These are phyloP conservation scores for Frankliniella intonsa DNA, from an alignment of 2,888 invertebrate genomes.

Conservation along the genomic window DNA sequence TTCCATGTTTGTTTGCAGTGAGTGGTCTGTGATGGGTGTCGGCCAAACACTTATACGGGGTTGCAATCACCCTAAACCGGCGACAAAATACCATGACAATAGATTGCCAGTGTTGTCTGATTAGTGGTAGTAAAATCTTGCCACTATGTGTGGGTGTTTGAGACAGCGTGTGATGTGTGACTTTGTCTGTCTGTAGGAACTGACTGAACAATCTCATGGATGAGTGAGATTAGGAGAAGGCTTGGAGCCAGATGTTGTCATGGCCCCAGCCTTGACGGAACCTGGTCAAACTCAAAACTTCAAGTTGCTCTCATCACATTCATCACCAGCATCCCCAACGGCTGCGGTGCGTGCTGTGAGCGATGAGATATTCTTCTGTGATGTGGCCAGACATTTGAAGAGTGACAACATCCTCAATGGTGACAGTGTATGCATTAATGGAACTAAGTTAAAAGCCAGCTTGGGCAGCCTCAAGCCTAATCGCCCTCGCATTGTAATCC, in stretches of 20 bases:
- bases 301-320: slow-evolving; percentile 53
- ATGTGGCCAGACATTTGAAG: slow-evolving; percentile 30
- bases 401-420: slow-evolving; percentile 34
- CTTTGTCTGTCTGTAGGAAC: slow-evolving; percentile 23
- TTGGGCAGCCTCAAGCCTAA: slow-evolving; percentile 17
- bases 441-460: neutral
- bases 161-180: neutral
- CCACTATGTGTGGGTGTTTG: slow-evolving; percentile 10
- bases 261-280: slow-evolving; percentile 93
- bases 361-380: slow-evolving; percentile 17
- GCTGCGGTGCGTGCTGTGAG: slow-evolving; percentile 28
- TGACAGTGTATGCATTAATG: slow-evolving; percentile 33
- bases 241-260: slow-evolving; percentile 63
- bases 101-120: slow-evolving; percentile 3
- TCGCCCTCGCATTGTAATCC: neutral
- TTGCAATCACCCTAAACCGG: neutral
- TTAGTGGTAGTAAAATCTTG: neutral
- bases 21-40: slow-evolving; percentile 7
- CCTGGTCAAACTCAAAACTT: slow-evolving; percentile 46
- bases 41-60: neutral
- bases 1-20: slow-evolving; percentile 9
- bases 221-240: slow-evolving; percentile 43
- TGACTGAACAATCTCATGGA: slow-evolving; percentile 38
- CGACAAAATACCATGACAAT: neutral
- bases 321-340: slow-evolving; percentile 33